phyloP scores from a whole-genome alignment of 2,888 invertebrate species.

The Loripinus fragilis region DNA sequence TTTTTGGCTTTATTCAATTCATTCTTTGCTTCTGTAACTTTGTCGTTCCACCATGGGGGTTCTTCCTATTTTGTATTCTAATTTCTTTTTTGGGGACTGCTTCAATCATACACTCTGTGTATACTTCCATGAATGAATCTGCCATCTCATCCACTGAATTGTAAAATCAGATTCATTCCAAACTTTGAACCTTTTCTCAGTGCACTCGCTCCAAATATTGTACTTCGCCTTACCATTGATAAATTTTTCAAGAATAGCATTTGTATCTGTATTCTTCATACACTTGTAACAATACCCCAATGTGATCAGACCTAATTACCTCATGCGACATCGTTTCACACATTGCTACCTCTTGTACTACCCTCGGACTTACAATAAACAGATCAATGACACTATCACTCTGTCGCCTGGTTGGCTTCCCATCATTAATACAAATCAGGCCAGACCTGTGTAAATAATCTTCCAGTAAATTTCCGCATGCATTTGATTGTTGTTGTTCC shows the following conservation, averaged over 20 bases:
- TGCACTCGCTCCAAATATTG: not conserved
- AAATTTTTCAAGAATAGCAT: not conserved
- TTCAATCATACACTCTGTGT: conserved; percentile 24
- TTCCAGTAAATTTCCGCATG: not conserved
- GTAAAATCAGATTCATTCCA: conserved; percentile 10
- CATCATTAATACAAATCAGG: conserved; percentile 6
- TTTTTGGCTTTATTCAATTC: conserved; percentile 21
- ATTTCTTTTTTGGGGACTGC: conserved; percentile 20
- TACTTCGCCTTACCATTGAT: conserved; percentile 3
- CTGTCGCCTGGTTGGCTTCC: conserved; percentile 2
- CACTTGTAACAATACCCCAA: not conserved
- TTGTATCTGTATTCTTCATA: not conserved
- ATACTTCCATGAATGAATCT: conserved; percentile 17
- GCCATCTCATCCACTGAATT: conserved; percentile 18
- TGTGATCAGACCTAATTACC: conserved; percentile 12
- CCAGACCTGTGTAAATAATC: not conserved
- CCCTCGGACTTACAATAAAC: conserved; percentile 20
- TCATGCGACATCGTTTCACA: conserved; percentile 22
- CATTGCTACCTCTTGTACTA: conserved; percentile 9
- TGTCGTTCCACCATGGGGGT: conserved; percentile 26
- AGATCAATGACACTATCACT: conserved; percentile 27
- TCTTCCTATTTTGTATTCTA: conserved; percentile 9
- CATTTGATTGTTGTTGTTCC: not conserved
- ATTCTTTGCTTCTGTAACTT: not conserved
- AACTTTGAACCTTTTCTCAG: conserved; percentile 19